phyloP scores from a whole-genome alignment of 2,888 invertebrate genomes.

The Eupsilia transversa region DNA sequence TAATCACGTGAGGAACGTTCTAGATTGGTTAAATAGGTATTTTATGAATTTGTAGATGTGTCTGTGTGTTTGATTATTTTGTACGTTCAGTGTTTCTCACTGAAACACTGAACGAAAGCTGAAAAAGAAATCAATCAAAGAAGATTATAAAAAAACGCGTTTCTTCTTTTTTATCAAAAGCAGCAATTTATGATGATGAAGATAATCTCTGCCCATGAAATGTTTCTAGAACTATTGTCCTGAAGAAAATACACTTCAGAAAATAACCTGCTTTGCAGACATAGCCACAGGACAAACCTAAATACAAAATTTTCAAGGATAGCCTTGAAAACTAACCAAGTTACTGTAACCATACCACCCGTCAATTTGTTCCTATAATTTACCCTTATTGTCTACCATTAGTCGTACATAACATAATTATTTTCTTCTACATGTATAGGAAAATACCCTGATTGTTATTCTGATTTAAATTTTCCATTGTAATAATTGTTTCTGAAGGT shows the following conservation, averaged over 20 bases:
- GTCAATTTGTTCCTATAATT: background rate
- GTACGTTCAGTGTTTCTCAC: too few species aligned
- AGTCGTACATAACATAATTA: conserved; percentile 21
- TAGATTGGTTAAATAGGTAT: background rate
- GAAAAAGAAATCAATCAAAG: background rate
- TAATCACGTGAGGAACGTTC: conserved; percentile 38
- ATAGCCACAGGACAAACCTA: background rate
- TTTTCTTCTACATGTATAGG: conserved; percentile 14
- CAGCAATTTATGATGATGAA: background rate
- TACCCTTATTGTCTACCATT: conserved; percentile 16
- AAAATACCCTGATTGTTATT: conserved; percentile 57
- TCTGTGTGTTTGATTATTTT: too few species aligned
- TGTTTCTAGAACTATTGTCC: background rate
- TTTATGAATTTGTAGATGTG: background rate
- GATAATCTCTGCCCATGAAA: background rate
- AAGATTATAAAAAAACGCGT: too few species aligned
- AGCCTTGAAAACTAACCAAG: conserved; percentile 37
- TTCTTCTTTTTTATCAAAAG: background rate
- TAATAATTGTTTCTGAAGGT: conserved; percentile 45
- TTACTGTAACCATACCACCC: conserved; percentile 2
- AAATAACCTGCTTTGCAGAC: background rate
- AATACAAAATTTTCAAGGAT: conserved; percentile 10
- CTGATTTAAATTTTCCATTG: conserved; percentile 46
- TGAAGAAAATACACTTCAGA: background rate
- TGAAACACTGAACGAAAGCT: background rate